Evolutionary conservation across 2,888 invertebrate genomes (phyloP), one percentile per base, ranked within the genome.

Genomic region (Corbicula japonica): DNA sequence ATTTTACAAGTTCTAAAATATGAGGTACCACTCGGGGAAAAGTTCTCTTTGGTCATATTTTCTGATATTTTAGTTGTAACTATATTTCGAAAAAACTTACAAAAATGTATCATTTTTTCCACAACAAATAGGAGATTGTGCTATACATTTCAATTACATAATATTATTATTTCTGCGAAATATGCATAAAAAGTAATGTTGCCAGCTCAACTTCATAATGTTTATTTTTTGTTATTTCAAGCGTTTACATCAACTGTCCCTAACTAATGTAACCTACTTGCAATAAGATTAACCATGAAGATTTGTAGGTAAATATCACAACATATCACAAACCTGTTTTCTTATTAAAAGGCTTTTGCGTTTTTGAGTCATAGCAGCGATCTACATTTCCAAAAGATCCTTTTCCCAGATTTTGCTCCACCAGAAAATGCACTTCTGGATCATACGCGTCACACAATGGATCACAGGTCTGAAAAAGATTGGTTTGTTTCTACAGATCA

Each of bases 371-470:
- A 23, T 34, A 34, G n/a, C 52, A 56, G 15, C 63, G 30, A 26
- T 72, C 72, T 3, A 72, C 72, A 12, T 18, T 48, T 0, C 72
- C 72, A 56, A 56, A 72, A 28, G 72, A 72, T 30, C 72, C 72
- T 35, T 38, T 32, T 2, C 72, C 72, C 0, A 72, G 56, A 21
- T 6, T 1, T 58, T 48, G 23, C 12, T 28, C 56, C 5, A 26
- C 18, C 30, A 72, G 18, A 46, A 65, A 72, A 28, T 72, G 63
- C 5, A 48, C 34, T 0, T 38, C 48, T 21, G 56, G 35, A 6
- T 6, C 32, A 15, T 72, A 72, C 26, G 46, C 21, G 4, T 56
- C 18, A 6, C 56, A 46, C 32, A 46, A 63, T 28, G 65, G 44
- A 18, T 32, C 56, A 44, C 56, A 72, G 6, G 63, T 58, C 72